Evolutionary conservation across 2,113 vertebrate species (phyloP).

Genomic region (Rana temporaria): DNA sequence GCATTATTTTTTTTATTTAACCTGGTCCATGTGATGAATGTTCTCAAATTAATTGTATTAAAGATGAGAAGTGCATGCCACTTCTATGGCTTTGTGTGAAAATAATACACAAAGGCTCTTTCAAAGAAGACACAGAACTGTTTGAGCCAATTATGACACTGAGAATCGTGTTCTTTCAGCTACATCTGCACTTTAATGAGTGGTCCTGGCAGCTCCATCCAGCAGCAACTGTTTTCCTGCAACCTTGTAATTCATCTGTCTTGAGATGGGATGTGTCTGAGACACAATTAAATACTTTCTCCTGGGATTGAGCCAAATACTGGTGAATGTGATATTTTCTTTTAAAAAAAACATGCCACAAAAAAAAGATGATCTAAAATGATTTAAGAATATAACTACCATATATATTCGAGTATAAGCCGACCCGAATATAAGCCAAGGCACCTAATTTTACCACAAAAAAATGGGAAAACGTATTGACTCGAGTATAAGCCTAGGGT

Average conservation of each 20-base stretch:
- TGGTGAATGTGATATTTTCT: not conserved
- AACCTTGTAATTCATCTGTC: slow-evolving; percentile 14
- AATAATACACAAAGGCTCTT: not conserved
- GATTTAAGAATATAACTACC: too few species aligned
- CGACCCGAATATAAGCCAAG: too few species aligned
- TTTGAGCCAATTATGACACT: slow-evolving; percentile 30
- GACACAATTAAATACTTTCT: slow-evolving; percentile 26
- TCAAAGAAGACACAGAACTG: slow-evolving; percentile 22
- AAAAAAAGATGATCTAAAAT: not conserved
- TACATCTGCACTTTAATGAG: slow-evolving; percentile 9
- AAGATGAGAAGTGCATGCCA: not conserved
- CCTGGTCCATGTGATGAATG: not conserved
- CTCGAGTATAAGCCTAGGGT: too few species aligned
- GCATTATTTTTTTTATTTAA: not conserved
- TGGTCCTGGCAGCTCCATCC: slow-evolving; percentile 2
- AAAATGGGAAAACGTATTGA: too few species aligned
- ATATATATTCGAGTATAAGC: too few species aligned
- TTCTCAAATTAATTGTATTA: slow-evolving; percentile 6
- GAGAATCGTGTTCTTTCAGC: slow-evolving; percentile 15
- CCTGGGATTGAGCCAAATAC: not conserved
- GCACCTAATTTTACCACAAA: too few species aligned
- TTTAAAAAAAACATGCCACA: not conserved
- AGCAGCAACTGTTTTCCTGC: not conserved
- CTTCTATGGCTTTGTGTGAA: not conserved
- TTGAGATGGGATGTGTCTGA: slow-evolving; percentile 2